Evolutionary conservation across 2,888 invertebrate genomes (phyloP).

Genomic region (Villa cingulata): DNA sequence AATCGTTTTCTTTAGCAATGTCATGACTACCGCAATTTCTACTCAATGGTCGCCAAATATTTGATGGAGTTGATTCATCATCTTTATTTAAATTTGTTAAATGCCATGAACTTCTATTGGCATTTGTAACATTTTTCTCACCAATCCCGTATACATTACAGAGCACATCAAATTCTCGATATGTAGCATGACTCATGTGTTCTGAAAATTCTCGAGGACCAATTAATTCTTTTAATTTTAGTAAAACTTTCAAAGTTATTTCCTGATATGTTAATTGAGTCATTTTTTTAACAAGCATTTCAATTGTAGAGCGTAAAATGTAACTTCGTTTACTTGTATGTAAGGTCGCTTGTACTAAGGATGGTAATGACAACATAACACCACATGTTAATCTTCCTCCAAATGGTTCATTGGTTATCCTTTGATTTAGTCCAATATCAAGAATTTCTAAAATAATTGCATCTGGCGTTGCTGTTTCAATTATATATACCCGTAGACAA

Average conservation of each 20-base stretch:
- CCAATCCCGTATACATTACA: slow-evolving; percentile 43
- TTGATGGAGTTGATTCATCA: slow-evolving; percentile 5
- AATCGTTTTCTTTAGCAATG: background rate
- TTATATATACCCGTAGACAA: slow-evolving; percentile 57
- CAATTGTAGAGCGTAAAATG: slow-evolving; percentile 40
- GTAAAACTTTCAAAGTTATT: slow-evolving; percentile 51
- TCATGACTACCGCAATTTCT: slow-evolving; percentile 12
- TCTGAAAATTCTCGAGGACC: slow-evolving; percentile 51
- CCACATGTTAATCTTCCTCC: slow-evolving; percentile 48
- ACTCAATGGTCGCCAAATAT: background rate
- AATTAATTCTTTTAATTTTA: slow-evolving; percentile 54
- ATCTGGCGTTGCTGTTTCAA: slow-evolving; percentile 53
- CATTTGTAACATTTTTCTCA: slow-evolving; percentile 8
- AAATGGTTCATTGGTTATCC: slow-evolving; percentile 38
- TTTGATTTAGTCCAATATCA: slow-evolving; percentile 47
- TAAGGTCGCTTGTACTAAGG: slow-evolving; percentile 43
- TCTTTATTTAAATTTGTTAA: slow-evolving; percentile 13
- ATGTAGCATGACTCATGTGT: slow-evolving; percentile 39
- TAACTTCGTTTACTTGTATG: slow-evolving; percentile 38
- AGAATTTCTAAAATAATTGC: slow-evolving; percentile 50
- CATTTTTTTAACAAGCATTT: slow-evolving; percentile 43
- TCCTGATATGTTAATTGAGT: slow-evolving; percentile 49
- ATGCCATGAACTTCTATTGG: slow-evolving; percentile 7
- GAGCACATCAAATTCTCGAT: slow-evolving; percentile 44
- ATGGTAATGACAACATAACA: slow-evolving; percentile 50